Evolutionary conservation across 2,888 invertebrate genomes (phyloP).

Genomic region (Osmoderma eremita): DNA sequence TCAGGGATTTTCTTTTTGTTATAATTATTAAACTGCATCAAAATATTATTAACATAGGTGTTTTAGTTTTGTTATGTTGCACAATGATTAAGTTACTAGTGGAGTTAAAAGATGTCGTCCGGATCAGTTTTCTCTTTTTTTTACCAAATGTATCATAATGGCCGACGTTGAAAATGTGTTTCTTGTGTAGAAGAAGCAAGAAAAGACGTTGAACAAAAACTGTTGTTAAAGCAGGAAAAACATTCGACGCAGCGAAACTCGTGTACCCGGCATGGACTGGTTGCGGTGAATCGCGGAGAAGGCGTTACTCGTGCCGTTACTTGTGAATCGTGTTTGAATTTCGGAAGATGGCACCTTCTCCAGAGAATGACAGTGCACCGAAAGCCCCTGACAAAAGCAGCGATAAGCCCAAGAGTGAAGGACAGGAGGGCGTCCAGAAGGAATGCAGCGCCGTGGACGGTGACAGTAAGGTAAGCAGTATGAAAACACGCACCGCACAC

Average conservation of each 20-base stretch:
- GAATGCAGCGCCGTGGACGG: constrained; percentile 59
- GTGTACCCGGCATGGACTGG: constrained; percentile 33
- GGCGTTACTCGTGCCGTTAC: constrained; percentile 29
- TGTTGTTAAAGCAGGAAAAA: constrained; percentile 2
- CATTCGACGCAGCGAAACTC: constrained; percentile 2
- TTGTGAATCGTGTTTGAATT: constrained; percentile 35
- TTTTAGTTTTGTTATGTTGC: constrained; percentile 29
- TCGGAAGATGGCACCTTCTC: constrained; percentile 76
- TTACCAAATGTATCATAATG: constrained; percentile 53
- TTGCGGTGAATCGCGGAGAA: constrained; percentile 32
- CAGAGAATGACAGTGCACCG: constrained; percentile 79
- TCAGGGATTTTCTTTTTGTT: too few species aligned
- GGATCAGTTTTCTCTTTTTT: constrained; percentile 39
- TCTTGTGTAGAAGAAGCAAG: constrained; percentile 52
- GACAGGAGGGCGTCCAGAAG: constrained; percentile 63
- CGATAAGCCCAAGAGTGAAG: constrained; percentile 66
- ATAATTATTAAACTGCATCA: too few species aligned
- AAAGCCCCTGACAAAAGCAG: constrained; percentile 76
- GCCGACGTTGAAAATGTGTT: constrained; percentile 59
- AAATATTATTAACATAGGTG: background rate
- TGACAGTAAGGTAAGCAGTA: constrained; percentile 53
- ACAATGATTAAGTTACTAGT: background rate
- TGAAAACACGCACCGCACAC: constrained; percentile 34
- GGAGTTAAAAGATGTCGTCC: constrained; percentile 40
- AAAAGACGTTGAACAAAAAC: constrained; percentile 27